A percentile compares a stretch with the other conserved stretches of the same genome.
Evolutionary conservation across 2,888 invertebrate genomes (phyloP).

Genomic region (Exephanes ischioxanthus): DNA sequence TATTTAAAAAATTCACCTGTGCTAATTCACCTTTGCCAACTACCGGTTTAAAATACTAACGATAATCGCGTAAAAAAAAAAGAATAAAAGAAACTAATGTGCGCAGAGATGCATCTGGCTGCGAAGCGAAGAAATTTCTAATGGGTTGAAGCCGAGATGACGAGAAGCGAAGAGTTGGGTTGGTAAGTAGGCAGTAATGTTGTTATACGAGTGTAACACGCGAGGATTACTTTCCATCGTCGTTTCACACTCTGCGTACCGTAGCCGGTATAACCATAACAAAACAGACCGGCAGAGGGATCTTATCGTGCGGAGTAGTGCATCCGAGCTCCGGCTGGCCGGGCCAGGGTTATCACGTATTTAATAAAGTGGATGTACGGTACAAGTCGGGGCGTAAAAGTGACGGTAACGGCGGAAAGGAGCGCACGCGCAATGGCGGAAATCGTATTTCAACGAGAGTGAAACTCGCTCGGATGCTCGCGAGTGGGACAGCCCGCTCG

Average conservation of each 20-base stretch:
- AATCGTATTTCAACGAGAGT: conserved; percentile 55
- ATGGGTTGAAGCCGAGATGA: background rate
- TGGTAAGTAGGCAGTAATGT: conserved; percentile 60
- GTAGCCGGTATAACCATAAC: conserved; percentile 24
- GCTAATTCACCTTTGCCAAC: too few relatives aligned
- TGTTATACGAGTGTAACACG: conserved; percentile 61
- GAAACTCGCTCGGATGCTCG: conserved; percentile 21
- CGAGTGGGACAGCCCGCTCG: conserved; percentile 28
- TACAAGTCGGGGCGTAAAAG: conserved; percentile 52
- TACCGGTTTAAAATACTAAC: too few relatives aligned
- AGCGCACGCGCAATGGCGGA: background rate
- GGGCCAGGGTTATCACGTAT: conserved; percentile 66
- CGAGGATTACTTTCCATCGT: conserved; percentile 58
- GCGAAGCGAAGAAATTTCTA: conserved; percentile 29
- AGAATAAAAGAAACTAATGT: too few relatives aligned
- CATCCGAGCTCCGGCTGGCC: conserved; percentile 12
- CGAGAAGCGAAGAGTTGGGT: conserved; percentile 32
- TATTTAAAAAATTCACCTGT: too few relatives aligned
- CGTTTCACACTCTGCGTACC: conserved; percentile 8
- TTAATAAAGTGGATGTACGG: conserved; percentile 68
- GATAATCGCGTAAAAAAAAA: too few relatives aligned
- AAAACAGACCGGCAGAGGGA: conserved; percentile 11
- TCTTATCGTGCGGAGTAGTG: conserved; percentile 5
- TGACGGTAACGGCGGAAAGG: conserved; percentile 26
- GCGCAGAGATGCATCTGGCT: background rate